Base-by-base conservation (phyloP, 2,888 invertebrate genomes). In the Ormyrus thymus region DNA sequence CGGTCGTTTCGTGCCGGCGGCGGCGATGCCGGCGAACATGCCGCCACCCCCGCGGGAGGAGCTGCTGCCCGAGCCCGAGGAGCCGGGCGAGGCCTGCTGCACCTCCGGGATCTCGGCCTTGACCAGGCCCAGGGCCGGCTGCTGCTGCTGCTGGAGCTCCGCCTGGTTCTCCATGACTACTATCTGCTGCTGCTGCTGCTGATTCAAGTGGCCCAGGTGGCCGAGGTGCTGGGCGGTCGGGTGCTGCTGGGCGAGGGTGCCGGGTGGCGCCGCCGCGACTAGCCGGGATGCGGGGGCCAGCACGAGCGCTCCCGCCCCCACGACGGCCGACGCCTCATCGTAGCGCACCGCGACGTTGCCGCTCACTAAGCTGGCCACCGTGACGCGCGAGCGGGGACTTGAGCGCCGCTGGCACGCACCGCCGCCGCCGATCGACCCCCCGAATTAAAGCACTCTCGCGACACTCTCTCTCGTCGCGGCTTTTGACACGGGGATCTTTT, bases 71-170 rank as follows among this genome's bases (percentile, higher is more conserved):
- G 90, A 69, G 46, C 86, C 81, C 65, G 73, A 71, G 9, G 65
- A 58, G 10, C 86, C 86, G 77, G 86, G 83, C 56, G 65, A 71
- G 29, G 29, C 29, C 66, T 77, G 75, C 56, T 66, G 78, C 89
- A 87, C 91, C 89, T 84, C 93, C 89, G 91, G 92, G 89, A 90
- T 91, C 91, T 89, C 92, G 89, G 90, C 86, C 84, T 89, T 89
- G 64, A 89, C 85, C 81, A 87, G 70, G 46, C 87, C 82, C 73
- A 86, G 74, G 72, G 84, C 84, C 80, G 81, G 83, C 81, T 81
- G 72, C n/a, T 68, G 68, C 70, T 81, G 76, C 71, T 83, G 43
- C 78, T 83, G 80, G 72, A 83, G 78, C 80, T 82, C 29, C 29
- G 29, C 29, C 29, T 83, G 62, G 84, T 84, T 29, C 0, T 29